Conservation (phyloP, 2,888 invertebrate genomes). For the Bursaphelenchus okinawaensis region DNA sequence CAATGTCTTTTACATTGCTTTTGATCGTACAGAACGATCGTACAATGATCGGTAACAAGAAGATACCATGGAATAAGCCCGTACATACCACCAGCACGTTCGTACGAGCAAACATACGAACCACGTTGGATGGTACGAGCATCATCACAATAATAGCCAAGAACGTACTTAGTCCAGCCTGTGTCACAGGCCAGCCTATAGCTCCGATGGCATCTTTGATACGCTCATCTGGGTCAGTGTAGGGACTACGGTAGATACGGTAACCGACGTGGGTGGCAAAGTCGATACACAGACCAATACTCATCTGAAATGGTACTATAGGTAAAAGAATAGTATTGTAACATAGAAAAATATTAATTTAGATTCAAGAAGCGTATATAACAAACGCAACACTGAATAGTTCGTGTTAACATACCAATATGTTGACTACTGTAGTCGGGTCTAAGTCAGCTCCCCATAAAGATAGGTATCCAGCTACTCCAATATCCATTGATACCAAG, state of each 20-base stretch:
- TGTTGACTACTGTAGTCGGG: conserved; percentile 55
- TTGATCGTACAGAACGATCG: conserved; percentile 30
- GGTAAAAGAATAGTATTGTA: too few relatives aligned
- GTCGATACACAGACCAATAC: conserved; percentile 56
- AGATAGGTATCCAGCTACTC: conserved; percentile 53
- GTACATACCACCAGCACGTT: conserved; percentile 53
- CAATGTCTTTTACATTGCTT: not conserved
- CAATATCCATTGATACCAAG: conserved; percentile 49
- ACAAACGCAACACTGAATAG: not conserved
- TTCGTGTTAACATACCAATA: conserved; percentile 35
- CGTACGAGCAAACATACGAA: conserved; percentile 55
- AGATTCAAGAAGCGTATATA: too few relatives aligned
- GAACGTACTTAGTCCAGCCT: conserved; percentile 52
- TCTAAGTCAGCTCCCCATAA: conserved; percentile 57
- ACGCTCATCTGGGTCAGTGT: conserved; percentile 34
- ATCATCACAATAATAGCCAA: conserved; percentile 47
- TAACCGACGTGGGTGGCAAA: conserved; percentile 57
- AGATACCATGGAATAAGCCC: conserved; percentile 54
- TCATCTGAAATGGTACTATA: conserved; percentile 39
- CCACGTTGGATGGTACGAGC: conserved; percentile 53
- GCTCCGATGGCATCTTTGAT: conserved; percentile 53
- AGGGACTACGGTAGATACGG: conserved; percentile 35
- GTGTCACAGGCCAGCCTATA: conserved; percentile 57
- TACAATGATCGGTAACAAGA: conserved; percentile 53
- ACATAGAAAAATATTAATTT: too few relatives aligned